These are phyloP conservation scores for Lordiphosa collinella DNA, from an alignment of 1,140 invertebrate genomes.

Conservation along the genomic window DNA sequence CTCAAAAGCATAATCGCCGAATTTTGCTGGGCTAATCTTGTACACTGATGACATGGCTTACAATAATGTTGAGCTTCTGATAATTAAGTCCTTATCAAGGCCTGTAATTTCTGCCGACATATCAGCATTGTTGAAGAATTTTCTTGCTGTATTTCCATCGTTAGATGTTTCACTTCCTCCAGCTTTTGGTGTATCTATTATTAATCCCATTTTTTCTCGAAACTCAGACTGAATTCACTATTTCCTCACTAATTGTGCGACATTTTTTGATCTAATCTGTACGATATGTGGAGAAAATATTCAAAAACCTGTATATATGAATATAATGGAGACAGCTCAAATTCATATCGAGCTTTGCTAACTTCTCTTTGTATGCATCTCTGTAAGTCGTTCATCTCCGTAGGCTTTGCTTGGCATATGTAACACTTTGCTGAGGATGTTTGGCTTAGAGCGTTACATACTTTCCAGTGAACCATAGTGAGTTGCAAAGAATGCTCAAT, in stretches of 20 bases:
- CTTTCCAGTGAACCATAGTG: not conserved
- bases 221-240: slow-evolving; percentile 1
- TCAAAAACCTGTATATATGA: too few species aligned
- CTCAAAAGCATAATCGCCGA: slow-evolving; percentile 2
- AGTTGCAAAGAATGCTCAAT: too few species aligned
- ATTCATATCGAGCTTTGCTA: too few species aligned
- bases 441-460: slow-evolving; percentile 6
- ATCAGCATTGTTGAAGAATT: slow-evolving; percentile 2
- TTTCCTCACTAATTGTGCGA: not conserved
- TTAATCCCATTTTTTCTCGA: not conserved
- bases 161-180: not conserved
- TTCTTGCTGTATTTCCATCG: slow-evolving; percentile 1
- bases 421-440: not conserved
- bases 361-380: too few species aligned
- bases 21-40: not conserved
- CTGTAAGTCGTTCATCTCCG: too few species aligned
- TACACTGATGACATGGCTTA: slow-evolving; percentile 3
- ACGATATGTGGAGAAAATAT: too few species aligned
- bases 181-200: not conserved
- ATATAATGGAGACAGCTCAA: too few species aligned
- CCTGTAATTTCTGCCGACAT: not conserved
- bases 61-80: slow-evolving; percentile 4
- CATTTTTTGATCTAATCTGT: too few species aligned
- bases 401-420: slow-evolving; percentile 9
- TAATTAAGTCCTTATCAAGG: not conserved